Conservation (phyloP, 2,797 vertebrate genomes). For the Eulemur albifrons region DNA sequence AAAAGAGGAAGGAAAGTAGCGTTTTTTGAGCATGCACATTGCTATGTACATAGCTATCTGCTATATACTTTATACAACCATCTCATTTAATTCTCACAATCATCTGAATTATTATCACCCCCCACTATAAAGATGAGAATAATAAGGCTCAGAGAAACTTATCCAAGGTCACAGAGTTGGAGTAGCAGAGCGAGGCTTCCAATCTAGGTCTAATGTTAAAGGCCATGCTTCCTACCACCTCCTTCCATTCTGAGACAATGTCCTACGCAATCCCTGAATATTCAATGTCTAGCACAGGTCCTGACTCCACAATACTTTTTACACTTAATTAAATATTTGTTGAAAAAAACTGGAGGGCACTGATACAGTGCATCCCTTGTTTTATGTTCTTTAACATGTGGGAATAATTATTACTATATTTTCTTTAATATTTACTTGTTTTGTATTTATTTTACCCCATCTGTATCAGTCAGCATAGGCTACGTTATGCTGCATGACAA, state of each 20-base stretch:
- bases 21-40: background rate
- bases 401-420: conserved; percentile 1
- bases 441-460: background rate
- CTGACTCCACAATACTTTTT: background rate
- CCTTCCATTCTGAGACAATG: background rate
- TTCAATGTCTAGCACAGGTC: background rate
- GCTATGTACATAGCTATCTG: background rate
- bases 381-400: background rate
- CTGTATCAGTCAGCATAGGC: background rate
- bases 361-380: background rate
- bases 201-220: background rate
- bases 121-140: background rate
- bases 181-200: background rate
- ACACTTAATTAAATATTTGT: conserved; percentile 4
- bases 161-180: background rate
- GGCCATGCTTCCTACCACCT: background rate
- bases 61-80: background rate
- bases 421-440: background rate
- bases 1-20: background rate
- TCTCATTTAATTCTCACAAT: background rate
- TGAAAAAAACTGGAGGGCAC: background rate
- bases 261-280: background rate
- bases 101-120: background rate
- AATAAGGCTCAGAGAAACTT: background rate
- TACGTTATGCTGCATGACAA: background rate